These are phyloP conservation scores for Rhipidura dahli DNA, from an alignment of 2,113 vertebrate genomes.

Conservation along the genomic window DNA sequence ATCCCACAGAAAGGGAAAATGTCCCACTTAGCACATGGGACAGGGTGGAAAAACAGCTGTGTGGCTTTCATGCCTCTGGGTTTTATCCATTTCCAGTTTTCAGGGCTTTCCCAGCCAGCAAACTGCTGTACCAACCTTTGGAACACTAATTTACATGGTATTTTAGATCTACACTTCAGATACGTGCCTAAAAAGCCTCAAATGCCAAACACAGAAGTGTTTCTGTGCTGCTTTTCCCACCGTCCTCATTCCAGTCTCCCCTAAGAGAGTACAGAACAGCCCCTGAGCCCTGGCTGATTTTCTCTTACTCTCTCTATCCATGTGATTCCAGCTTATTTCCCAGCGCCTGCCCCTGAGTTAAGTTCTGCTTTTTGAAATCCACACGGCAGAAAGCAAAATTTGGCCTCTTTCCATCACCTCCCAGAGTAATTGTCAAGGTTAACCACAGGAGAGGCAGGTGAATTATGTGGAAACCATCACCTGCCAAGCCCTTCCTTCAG, in stretches of 20 bases:
- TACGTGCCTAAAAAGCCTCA: background rate
- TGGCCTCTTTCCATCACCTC: background rate
- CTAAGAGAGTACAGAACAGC: background rate
- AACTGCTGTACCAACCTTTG: background rate
- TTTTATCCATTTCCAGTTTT: background rate
- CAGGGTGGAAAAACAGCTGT: accelerated
- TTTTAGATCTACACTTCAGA: accelerated
- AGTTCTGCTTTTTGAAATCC: background rate
- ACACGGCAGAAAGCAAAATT: background rate
- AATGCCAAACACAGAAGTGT: background rate
- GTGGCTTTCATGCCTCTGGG: background rate
- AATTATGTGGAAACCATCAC: background rate
- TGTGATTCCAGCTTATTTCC: background rate
- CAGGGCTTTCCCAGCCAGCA: background rate
- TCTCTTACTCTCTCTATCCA: background rate
- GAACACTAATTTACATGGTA: accelerated
- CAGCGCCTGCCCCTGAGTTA: background rate
- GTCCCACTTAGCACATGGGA: background rate
- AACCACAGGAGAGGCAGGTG: background rate
- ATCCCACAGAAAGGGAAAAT: background rate
- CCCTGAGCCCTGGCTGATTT: background rate
- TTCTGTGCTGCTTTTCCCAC: accelerated
- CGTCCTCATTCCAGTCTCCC: background rate
- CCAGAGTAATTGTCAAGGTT: conserved; percentile 5
- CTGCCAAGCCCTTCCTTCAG: background rate